Evolutionary conservation across 1,140 invertebrate genomes (phyloP), one percentile per base, ranked within the genome.

Genomic region (Cotesia chilonis): DNA sequence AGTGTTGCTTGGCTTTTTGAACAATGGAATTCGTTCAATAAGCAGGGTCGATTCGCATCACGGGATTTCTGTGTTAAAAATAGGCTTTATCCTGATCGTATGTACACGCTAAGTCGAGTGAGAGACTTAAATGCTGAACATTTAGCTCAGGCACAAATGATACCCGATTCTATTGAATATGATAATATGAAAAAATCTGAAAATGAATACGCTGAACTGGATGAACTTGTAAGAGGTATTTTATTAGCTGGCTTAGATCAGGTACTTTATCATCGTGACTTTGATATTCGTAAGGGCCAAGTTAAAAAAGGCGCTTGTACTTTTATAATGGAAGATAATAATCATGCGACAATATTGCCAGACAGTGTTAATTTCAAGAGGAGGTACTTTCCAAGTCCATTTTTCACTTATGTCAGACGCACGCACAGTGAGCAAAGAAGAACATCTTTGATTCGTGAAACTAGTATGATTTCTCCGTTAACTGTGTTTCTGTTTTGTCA

Each of bases 301-400:
- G 59, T 89, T 35, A 85, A 76, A 51, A 87, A 82, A 36, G 82
- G 76, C 38, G 75, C 80, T 28, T 76, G 52, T 37, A 60, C 79
- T 2, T 68, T 89, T 6, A 79, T 83, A 55, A 88, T 86, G 7
- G 88, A 88, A 55, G 79, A 82, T 74, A 82, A 86, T 4, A 78
- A 83, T 3, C 80, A 80, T 35, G 88, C 86, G 4, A 82, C 87
- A 68, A 81, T 91, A 2, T 82, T 83, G 7, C 77, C 86, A 28
- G 89, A 90, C 59, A 89, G 89, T 80, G 87, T 91, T 1, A 91
- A 91, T 82, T 83, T 89, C 68, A 85, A 85, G 10, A 79, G 86
- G 64, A 82, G 76, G 20, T 76, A 81, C 61, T 83, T 80, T 52
- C 78, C 84, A 51, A 81, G 81, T 79, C 69, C 82, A 37, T 80